Base-by-base conservation (phyloP, 1,140 invertebrate genomes). In the Achatina immaculata region DNA sequence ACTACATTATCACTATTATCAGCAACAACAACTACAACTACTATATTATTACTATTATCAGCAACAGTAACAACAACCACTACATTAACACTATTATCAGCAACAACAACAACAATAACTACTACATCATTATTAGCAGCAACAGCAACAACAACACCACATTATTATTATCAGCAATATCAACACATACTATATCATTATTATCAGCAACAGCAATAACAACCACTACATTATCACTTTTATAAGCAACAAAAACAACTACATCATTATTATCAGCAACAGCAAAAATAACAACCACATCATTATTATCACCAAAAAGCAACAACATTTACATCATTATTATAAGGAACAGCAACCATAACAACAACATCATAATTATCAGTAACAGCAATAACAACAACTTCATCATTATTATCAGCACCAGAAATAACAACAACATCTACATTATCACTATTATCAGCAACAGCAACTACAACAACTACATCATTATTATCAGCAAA, bases 31-130 rank as follows among this genome's bases (percentile, higher is more conserved):
- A 68, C 42, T 58, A 73, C 38, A 75, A 71, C 43, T 48, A 40
- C 43, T 73, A 66, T 38, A 51, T 34, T 28, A 51, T 36, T 34
- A 83, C 42, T 84, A 86, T 71, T 78, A 86, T 34, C 72, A 82
- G 34, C 71, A 81, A 43, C 74, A 68, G 34, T 76, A 80, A 11
- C 69, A 68, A 21, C 51, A 77, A 38, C 80, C 68, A 43, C 66
- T 58, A 28, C 66, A 74, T 28, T 77, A 82, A 58, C 72, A 80
- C 38, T 9, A 68, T 62, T 36, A 28, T 45, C 55, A 55, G 1
- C 66, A 76, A 55, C 69, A 62, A 38, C 62, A 81, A 38, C 73
- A 76, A 40, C 72, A 83, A 38, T 31, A 24, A 36, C 62, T 71
- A 31, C 38, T 71, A 31, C 62, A 81, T n/a, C 36, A 80, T 24